Conservation (phyloP, 53 echinoderm and acorn worm species). For the Holothuria scabra region DNA sequence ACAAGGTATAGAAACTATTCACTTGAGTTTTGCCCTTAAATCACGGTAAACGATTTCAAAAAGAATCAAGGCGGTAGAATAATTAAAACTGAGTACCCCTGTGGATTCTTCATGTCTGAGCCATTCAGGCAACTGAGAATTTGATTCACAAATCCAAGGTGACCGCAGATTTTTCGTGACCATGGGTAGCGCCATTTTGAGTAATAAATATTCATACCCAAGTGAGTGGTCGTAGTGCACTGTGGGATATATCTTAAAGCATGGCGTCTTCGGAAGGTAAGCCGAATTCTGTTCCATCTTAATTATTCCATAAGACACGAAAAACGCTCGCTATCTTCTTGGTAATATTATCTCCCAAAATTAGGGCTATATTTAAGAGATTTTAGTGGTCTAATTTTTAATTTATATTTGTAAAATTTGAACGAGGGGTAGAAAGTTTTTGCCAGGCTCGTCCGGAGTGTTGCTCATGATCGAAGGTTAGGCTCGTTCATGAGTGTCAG, state of each 20-base stretch:
- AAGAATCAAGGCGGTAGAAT: too few relatives aligned
- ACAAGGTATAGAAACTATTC: too few relatives aligned
- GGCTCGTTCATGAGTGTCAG: too few relatives aligned
- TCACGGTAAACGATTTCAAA: too few relatives aligned
- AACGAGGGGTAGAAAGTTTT: slow-evolving; percentile 39
- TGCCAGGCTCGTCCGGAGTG: slow-evolving; percentile 38
- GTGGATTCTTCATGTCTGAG: slow-evolving; percentile 76
- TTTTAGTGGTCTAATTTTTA: too few relatives aligned
- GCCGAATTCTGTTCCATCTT: neutral
- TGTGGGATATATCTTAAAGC: slow-evolving; percentile 32
- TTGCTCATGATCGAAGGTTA: too few relatives aligned
- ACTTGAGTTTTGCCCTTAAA: too few relatives aligned
- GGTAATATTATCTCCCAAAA: too few relatives aligned
- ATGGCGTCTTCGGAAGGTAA: slow-evolving; percentile 84
- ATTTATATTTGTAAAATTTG: slow-evolving; percentile 21
- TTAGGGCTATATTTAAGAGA: neutral
- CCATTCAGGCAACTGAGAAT: slow-evolving; percentile 86
- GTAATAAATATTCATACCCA: slow-evolving; percentile 22
- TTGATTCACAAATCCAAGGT: slow-evolving; percentile 68
- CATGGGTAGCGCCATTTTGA: slow-evolving; percentile 91
- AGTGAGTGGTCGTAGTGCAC: neutral
- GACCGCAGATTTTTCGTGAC: slow-evolving; percentile 31
- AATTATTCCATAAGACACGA: too few relatives aligned
- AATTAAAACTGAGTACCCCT: slow-evolving; percentile 59
- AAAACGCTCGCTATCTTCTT: too few relatives aligned